phyloP scores from a whole-genome alignment of 2,797 vertebrate species.

The Characodon lateralis region DNA sequence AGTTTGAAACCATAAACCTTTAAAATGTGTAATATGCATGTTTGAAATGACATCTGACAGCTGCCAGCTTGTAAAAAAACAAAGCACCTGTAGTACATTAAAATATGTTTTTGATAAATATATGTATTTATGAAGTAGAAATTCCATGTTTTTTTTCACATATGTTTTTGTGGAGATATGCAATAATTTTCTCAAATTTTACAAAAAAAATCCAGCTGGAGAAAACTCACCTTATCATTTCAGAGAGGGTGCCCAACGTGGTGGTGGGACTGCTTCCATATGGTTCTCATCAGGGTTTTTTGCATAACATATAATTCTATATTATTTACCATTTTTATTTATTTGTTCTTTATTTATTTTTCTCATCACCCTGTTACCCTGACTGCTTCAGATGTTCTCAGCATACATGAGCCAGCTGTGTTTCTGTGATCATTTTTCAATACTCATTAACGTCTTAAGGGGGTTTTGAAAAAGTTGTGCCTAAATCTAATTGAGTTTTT shows the following conservation, averaged over 20 bases:
- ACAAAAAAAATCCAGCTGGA: not conserved
- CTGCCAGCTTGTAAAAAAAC: not conserved
- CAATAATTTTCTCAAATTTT: not conserved
- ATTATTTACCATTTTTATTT: not conserved
- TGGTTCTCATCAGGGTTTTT: too few relatives aligned
- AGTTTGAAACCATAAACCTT: conserved; percentile 9
- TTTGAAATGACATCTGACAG: conserved; percentile 3
- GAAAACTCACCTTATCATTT: not conserved
- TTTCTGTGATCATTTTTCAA: too few relatives aligned
- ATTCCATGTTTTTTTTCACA: not conserved
- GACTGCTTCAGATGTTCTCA: too few relatives aligned
- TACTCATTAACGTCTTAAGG: too few relatives aligned
- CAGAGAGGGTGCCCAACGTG: too few relatives aligned
- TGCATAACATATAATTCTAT: too few relatives aligned
- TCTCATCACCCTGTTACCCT: too few relatives aligned
- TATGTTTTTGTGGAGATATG: not conserved
- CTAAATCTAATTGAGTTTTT: too few relatives aligned
- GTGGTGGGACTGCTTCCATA: too few relatives aligned
- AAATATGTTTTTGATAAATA: not conserved
- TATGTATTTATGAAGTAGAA: not conserved
- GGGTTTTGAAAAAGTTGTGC: too few relatives aligned
- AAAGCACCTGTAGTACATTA: not conserved
- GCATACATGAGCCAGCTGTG: too few relatives aligned
- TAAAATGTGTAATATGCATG: conserved; percentile 34
- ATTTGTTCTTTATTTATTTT: too few relatives aligned